Conservation (phyloP, 2,888 invertebrate genomes). For the Volucella inanis region DNA sequence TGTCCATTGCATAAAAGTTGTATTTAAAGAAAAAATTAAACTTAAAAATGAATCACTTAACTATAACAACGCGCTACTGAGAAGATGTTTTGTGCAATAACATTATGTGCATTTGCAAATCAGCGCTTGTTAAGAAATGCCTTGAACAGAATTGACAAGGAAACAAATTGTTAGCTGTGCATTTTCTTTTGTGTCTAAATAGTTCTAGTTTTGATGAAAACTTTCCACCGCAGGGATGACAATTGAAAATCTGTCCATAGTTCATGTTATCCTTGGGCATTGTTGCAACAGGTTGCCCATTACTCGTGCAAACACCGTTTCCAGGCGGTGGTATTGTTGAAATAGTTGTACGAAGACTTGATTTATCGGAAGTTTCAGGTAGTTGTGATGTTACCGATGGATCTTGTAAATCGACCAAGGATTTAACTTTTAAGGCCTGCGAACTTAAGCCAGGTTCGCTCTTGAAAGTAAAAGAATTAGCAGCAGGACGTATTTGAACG, state of each 20-base stretch:
- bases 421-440: slow-evolving; percentile 45
- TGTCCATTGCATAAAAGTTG: background rate
- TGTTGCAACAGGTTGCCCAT: slow-evolving; percentile 27
- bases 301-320: slow-evolving; percentile 27
- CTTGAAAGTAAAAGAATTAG: slow-evolving; percentile 24
- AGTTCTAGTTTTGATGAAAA: slow-evolving; percentile 76
- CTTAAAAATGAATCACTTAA: background rate
- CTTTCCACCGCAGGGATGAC: slow-evolving; percentile 76
- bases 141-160: slow-evolving; percentile 75
- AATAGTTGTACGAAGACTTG: slow-evolving; percentile 1
- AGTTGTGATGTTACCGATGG: slow-evolving; percentile 69
- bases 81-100: slow-evolving; percentile 67
- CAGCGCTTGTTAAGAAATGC: slow-evolving; percentile 75
- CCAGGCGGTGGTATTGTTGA: slow-evolving; percentile 11
- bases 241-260: slow-evolving; percentile 74
- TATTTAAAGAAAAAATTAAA: background rate
- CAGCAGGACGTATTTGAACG: slow-evolving; percentile 34
- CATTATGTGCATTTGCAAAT: slow-evolving; percentile 76
- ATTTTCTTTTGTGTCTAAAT: slow-evolving; percentile 76
- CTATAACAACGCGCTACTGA: slow-evolving; percentile 18
- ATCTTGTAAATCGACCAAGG: slow-evolving; percentile 60
- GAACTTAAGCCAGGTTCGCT: slow-evolving; percentile 18
- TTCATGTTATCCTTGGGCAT: slow-evolving; percentile 74
- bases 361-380: slow-evolving; percentile 54
- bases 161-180: slow-evolving; percentile 75